Evolutionary conservation across 2,113 vertebrate genomes (phyloP).

Genomic region (Craseonycteris thonglongyai): DNA sequence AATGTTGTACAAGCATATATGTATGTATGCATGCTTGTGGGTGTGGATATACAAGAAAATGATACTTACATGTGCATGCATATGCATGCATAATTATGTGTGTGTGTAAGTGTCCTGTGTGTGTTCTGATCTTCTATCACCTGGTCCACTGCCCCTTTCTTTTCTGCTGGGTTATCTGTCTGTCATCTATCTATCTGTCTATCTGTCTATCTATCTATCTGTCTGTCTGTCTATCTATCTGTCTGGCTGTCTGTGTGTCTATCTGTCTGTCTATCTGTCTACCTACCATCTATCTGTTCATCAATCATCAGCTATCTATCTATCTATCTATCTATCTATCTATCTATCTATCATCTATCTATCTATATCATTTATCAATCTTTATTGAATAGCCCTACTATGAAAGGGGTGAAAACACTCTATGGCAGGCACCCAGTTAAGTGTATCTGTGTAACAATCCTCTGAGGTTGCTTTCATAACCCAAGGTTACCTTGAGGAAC

Average conservation of each 20-base stretch:
- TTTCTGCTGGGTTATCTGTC: neutral
- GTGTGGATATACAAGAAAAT: too few species aligned
- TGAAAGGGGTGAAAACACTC: neutral
- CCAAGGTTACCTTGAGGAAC: neutral
- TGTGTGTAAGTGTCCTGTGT: neutral
- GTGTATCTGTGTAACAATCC: neutral
- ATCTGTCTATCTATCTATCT: neutral
- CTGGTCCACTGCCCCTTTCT: neutral
- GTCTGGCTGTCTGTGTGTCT: too few species aligned
- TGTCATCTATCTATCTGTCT: neutral
- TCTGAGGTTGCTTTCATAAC: neutral
- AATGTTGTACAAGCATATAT: neutral
- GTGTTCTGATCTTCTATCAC: neutral
- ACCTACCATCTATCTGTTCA: neutral
- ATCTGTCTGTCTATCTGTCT: neutral
- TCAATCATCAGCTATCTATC: neutral
- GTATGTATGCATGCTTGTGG: neutral
- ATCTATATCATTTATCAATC: neutral
- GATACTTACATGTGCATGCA: neutral
- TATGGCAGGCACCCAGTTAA: neutral
- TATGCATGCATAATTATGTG: neutral
- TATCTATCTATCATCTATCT: neutral
- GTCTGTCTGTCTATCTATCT: neutral
- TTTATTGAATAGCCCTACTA: conserved; percentile 21
- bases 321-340: neutral